Base-by-base conservation (phyloP, 2,113 vertebrate genomes). In the Oxygymnocypris stewartii region DNA sequence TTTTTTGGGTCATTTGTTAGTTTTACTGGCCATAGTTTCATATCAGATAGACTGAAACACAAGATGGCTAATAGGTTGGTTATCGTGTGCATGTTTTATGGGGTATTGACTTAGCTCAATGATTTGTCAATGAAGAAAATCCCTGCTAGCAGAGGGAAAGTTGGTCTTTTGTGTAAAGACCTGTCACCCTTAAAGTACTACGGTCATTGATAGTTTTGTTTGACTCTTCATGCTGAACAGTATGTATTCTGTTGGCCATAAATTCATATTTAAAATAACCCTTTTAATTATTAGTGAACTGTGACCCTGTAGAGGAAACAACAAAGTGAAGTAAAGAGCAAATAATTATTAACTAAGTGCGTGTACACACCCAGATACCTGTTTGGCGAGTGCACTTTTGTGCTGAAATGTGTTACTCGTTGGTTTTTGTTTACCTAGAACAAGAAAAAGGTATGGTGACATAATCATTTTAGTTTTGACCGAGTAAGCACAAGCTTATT, bases 281-380 rank as follows among this genome's bases (percentile, higher is more conserved):
- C 7, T 89, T 61, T 91, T 87, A 90, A 91, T 91, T 84, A 89
- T 90, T 86, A 82, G 63, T 67, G 77, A 88, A 88, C 83, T 85
- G 82, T 88, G 78, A 86, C 88, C 84, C 3, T 67, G 57, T 76
- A 79, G 44, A 75, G 37, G 20, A 88, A 79, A 82, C 73, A 88
- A 84, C 67, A 84, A 73, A 82, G 89, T 91, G 80, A 89, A 37
- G 85, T 87, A 75, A 54, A 86, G 51, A 31, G 8, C 89, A 59
- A 82, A 82, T 88, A 91, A 93, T 92, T 82, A 93, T 92, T 93
- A 92, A 92, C 91, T 85, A 51, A 2, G 71, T 87, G 86, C 83
- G 82, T 83, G 82, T 86, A 86, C 82, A 85, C 88, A 57, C 44
- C 76, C 78, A 87, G 65, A 85, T 85, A 85, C 82, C n/a, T 82